A percentile compares a stretch with the other conserved stretches of the same genome.
phyloP scores from a whole-genome alignment of 2,797 vertebrate species.

The Alca torda region DNA sequence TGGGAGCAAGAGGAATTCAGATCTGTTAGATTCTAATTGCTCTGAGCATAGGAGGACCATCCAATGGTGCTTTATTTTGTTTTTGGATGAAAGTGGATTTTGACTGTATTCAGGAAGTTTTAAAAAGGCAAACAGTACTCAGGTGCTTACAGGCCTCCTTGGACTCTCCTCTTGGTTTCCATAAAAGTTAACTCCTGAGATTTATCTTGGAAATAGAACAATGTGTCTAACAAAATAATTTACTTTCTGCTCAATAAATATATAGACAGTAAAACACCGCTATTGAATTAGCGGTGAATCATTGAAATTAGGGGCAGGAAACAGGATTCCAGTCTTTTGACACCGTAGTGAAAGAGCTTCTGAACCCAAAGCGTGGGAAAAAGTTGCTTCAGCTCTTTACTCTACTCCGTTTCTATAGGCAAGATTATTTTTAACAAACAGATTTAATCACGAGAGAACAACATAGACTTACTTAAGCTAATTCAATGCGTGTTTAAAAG shows the following conservation, averaged over 20 bases:
- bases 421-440: background rate
- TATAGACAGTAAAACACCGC: conserved; percentile 72
- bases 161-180: conserved; percentile 68
- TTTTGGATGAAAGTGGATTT: conserved; percentile 66
- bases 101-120: conserved; percentile 67
- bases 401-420: background rate
- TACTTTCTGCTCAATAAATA: conserved; percentile 75
- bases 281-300: conserved; percentile 41
- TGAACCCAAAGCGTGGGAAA: conserved; percentile 66
- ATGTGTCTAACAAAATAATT: conserved; percentile 67
- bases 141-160: conserved; percentile 56
- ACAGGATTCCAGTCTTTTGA: conserved; percentile 69
- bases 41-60: conserved; percentile 31
- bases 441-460: background rate
- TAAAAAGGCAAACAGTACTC: conserved; percentile 63
- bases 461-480: background rate
- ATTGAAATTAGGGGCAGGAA: conserved; percentile 76
- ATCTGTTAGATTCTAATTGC: conserved; percentile 61
- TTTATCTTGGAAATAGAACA: conserved; percentile 72
- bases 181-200: conserved; percentile 64
- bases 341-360: conserved; percentile 68
- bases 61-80: conserved; percentile 57
- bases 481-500: background rate
- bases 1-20: conserved; percentile 28
- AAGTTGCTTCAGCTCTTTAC: conserved; percentile 51